Evolutionary conservation across 1,140 invertebrate species (phyloP).

Genomic region (Epicauta chinensis): DNA sequence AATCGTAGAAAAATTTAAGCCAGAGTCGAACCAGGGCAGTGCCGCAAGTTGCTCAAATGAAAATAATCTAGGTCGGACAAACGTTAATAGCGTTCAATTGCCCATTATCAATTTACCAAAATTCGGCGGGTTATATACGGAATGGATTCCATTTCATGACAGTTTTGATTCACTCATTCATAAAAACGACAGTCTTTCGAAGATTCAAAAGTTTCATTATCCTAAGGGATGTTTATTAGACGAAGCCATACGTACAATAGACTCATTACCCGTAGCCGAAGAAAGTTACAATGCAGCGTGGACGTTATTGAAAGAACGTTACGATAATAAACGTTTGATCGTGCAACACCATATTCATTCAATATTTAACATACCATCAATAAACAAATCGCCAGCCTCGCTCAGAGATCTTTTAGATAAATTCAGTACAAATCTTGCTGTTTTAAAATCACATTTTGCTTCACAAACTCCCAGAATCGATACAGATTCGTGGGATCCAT

Average conservation of each 20-base stretch:
- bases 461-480: too few species aligned
- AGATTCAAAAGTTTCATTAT: conserved; percentile 35
- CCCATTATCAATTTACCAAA: conserved; percentile 9
- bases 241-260: conserved; percentile 29
- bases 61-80: too few species aligned
- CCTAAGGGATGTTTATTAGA: conserved; percentile 26
- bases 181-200: conserved; percentile 20
- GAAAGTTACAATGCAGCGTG: conserved; percentile 35
- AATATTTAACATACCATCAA: conserved; percentile 25
- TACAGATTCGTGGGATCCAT: too few species aligned
- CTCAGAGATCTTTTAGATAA: conserved; percentile 23
- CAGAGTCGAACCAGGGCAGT: too few species aligned
- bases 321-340: conserved; percentile 34
- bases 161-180: conserved; percentile 30
- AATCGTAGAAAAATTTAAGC: too few species aligned
- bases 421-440: neutral
- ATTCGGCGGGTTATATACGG: conserved; percentile 28
- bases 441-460: too few species aligned
- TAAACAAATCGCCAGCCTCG: conserved; percentile 20
- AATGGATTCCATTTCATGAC: conserved; percentile 31
- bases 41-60: too few species aligned
- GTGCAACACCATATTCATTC: conserved; percentile 33
- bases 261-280: conserved; percentile 30
- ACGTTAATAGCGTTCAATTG: neutral
- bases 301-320: conserved; percentile 34